Evolutionary conservation across 2,113 vertebrate species (phyloP), one percentile per base, ranked within the genome.

Genomic region (Pterocles burchelli): DNA sequence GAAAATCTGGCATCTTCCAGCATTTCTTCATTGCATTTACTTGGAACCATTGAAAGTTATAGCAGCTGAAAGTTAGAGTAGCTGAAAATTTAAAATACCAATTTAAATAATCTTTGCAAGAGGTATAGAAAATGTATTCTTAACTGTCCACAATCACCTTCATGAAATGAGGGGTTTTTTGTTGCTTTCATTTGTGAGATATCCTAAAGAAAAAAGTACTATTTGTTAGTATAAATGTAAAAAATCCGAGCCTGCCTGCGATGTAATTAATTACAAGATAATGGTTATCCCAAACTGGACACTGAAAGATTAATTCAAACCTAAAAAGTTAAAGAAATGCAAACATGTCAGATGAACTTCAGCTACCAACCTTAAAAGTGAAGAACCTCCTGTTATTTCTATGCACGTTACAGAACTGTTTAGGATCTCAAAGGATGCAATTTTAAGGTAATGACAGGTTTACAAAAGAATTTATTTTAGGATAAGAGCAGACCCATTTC

Each of bases 381-480:
- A 81, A 1, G 10, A 61, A 75, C 10, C 33, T 93, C 57, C 9
- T 61, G 17, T 31, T 49, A 79, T 41, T 83, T 71, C 41, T 36
- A 11, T 1, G 11, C 16, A 57, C 22, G 16, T 51, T 63, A 68
- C 28, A 78, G 58, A 95, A 59, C 49, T 81, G 55, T 28, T 82
- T 54, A 75, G 55, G 52, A 81, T 78, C 62, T 65, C 54, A 68
- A 68, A 78, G 45, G 63, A 96, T 68, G 54, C 43, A 87, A 95
- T 88, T 89, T 91, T 87, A 91, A 77, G 87, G 84, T 85, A 89
- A 85, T 87, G 81, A 95, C 65, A 95, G 62, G 84, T 95, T 91
- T 94, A 94, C 28, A 91, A 62, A 66, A 61, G 21, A 82, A 66
- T 88, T 95, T 76, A 79, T 91, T 96, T 94, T 91, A 70, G 75